These are phyloP conservation scores for Dasypolia templi DNA, from an alignment of 2,888 invertebrate species.

Conservation along the genomic window DNA sequence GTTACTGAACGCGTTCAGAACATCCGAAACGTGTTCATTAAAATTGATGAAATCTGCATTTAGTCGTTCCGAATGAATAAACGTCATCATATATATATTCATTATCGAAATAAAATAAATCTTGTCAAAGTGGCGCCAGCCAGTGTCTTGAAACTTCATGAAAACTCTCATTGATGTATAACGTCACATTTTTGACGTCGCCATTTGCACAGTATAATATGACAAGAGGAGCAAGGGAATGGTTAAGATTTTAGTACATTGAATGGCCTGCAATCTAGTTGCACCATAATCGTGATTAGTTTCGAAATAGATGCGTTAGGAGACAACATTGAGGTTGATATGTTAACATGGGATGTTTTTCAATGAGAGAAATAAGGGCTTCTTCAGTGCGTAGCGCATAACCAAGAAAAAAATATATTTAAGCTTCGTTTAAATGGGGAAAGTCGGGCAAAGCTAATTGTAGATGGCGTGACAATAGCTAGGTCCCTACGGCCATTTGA, in stretches of 20 bases:
- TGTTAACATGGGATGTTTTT: slow-evolving; percentile 13
- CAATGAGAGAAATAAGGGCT: not conserved
- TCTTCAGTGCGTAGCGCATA: not conserved
- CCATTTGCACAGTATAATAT: not conserved
- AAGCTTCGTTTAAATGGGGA: not conserved
- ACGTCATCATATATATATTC: no score
- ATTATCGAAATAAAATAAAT: no score
- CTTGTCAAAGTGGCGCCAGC: no score
- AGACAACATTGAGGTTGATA: slow-evolving; percentile 10
- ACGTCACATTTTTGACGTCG: not conserved
- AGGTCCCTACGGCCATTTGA: no score
- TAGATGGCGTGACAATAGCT: no score
- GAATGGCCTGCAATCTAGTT: not conserved
- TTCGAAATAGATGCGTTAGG: slow-evolving; percentile 12
- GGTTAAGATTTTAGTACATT: not conserved
- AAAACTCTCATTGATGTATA: no score
- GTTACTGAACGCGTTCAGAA: no score
- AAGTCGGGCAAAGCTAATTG: no score
- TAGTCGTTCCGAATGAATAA: no score
- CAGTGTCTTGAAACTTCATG: no score
- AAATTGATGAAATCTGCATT: no score
- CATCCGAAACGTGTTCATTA: no score
- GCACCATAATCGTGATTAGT: slow-evolving; percentile 13
- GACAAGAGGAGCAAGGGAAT: not conserved
- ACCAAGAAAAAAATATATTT: not conserved